These are phyloP conservation scores for Cryptophagus acutangulus DNA, from an alignment of 2,888 invertebrate species.

Conservation along the genomic window DNA sequence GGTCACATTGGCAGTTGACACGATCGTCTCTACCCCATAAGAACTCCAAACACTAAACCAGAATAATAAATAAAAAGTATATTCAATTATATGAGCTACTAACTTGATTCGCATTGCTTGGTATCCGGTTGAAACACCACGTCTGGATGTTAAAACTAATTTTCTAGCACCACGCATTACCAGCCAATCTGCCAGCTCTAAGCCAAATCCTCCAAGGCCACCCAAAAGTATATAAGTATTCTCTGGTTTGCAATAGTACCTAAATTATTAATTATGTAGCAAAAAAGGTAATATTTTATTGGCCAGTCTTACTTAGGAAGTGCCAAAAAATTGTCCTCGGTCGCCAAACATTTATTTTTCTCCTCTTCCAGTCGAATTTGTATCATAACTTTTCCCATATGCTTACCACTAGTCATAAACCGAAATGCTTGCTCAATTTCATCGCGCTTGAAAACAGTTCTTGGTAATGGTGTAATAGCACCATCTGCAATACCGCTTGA, in stretches of 20 bases:
- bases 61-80: neutral
- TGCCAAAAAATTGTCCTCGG: constrained; percentile 13
- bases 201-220: constrained; percentile 88
- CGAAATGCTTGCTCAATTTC: constrained; percentile 70
- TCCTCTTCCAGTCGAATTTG: too few species aligned
- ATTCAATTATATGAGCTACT: constrained; percentile 9
- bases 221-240: constrained; percentile 63
- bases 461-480: constrained; percentile 63
- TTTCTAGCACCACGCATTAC: constrained; percentile 75
- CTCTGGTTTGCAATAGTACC: constrained; percentile 53
- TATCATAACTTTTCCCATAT: constrained; percentile 68
- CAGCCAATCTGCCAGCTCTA: constrained; percentile 85
- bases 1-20: constrained; percentile 69
- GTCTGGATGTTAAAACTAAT: constrained; percentile 74
- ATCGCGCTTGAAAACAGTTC: constrained; percentile 58
- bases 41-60: constrained; percentile 59
- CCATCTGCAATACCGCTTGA: constrained; percentile 43
- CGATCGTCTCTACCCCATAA: constrained; percentile 63
- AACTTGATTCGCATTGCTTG: constrained; percentile 52
- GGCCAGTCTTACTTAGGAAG: constrained; percentile 22
- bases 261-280: too few species aligned
- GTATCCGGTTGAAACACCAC: constrained; percentile 76
- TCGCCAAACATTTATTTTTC: too few species aligned
- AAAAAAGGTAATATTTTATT: constrained; percentile 11
- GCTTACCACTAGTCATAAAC: constrained; percentile 64